phyloP scores from a whole-genome alignment of 1,140 invertebrate species.

The Sarcophaga peregrina region DNA sequence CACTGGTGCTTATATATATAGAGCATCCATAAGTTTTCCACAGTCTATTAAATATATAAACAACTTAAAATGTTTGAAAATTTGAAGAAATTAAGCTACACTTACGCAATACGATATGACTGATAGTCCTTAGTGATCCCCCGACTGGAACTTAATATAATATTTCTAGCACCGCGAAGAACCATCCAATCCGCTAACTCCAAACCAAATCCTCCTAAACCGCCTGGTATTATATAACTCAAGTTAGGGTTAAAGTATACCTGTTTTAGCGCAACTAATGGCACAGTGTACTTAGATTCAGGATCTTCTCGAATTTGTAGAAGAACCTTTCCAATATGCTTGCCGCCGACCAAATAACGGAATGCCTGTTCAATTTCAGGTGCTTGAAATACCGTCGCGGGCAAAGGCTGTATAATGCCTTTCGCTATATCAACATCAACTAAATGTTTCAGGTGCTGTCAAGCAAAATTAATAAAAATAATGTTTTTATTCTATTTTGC shows the following conservation, averaged over 20 bases:
- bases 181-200: slow-evolving; percentile 90
- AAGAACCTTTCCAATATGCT: slow-evolving; percentile 87
- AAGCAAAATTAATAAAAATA: slow-evolving; percentile 65
- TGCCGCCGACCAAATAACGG: slow-evolving; percentile 83
- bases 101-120: slow-evolving; percentile 71
- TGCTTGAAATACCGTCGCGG: slow-evolving; percentile 71
- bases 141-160: slow-evolving; percentile 83
- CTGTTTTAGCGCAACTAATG: slow-evolving; percentile 60
- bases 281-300: slow-evolving; percentile 61
- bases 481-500: not conserved
- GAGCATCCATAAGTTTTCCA: slow-evolving; percentile 75
- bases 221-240: slow-evolving; percentile 76
- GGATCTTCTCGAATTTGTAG: slow-evolving; percentile 56
- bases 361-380: slow-evolving; percentile 76
- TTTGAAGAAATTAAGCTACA: not conserved
- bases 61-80: not conserved
- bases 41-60: slow-evolving; percentile 61
- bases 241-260: slow-evolving; percentile 67
- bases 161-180: slow-evolving; percentile 78
- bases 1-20: slow-evolving; percentile 73
- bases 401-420: slow-evolving; percentile 75
- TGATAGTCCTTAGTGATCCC: slow-evolving; percentile 87
- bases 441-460: slow-evolving; percentile 60
- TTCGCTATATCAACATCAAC: slow-evolving; percentile 61
- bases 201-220: slow-evolving; percentile 90